A percentile compares a stretch with the other conserved stretches of the same genome.
Conservation (phyloP, 2,888 invertebrate genomes). For the Ctena decussata region DNA sequence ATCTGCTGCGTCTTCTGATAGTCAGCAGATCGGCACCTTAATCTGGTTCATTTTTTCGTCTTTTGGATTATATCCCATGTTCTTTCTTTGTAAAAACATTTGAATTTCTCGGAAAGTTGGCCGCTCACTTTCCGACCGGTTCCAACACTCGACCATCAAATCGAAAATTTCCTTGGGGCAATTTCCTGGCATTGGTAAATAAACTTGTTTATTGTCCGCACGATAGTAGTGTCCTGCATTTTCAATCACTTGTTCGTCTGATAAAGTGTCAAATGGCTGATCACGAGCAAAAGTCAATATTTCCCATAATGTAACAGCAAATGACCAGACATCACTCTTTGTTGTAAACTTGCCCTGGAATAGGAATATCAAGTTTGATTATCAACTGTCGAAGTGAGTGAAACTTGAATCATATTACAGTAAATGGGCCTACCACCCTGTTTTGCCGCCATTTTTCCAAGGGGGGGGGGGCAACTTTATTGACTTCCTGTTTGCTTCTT, state of each 20-base stretch:
- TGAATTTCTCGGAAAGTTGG: conserved; percentile 96
- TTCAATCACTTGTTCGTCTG: conserved; percentile 94
- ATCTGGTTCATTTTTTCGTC: conserved; percentile 85
- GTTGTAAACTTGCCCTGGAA: conserved; percentile 94
- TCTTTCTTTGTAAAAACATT: conserved; percentile 91
- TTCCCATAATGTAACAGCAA: conserved; percentile 96
- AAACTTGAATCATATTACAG: too few species aligned
- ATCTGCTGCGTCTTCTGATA: conserved; percentile 50
- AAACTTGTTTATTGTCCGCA: conserved; percentile 90
- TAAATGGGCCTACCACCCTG: too few species aligned
- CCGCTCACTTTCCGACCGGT: conserved; percentile 92
- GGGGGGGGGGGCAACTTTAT: too few species aligned
- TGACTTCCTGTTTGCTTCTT: too few species aligned
- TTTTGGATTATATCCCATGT: conserved; percentile 86
- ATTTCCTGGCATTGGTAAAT: conserved; percentile 91
- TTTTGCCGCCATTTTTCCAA: too few species aligned
- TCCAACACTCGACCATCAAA: conserved; percentile 97
- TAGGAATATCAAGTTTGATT: too few species aligned
- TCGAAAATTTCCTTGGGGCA: conserved; percentile 96
- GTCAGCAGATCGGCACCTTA: conserved; percentile 80
- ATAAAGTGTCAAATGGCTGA: conserved; percentile 92
- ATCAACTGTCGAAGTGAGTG: too few species aligned
- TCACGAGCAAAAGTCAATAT: conserved; percentile 93
- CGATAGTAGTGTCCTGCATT: conserved; percentile 93
- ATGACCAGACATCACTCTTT: conserved; percentile 97